A percentile compares a stretch with the other conserved stretches of the same genome.
These are phyloP conservation scores for Limnephilus rhombicus DNA, from an alignment of 2,888 invertebrate species.

Conservation along the genomic window DNA sequence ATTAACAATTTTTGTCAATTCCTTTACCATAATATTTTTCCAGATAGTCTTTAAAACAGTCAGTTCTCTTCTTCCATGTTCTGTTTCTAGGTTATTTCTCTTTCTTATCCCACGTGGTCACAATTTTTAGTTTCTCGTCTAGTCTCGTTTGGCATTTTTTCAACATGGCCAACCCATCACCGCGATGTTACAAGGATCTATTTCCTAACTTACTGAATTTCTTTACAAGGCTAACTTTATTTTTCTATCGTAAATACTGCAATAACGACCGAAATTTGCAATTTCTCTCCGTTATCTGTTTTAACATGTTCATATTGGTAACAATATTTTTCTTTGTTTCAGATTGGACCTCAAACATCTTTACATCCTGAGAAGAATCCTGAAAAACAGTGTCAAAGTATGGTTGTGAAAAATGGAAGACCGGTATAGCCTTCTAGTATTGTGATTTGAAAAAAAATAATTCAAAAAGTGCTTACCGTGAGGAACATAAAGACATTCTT, in stretches of 20 bases:
- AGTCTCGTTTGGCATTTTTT: not conserved
- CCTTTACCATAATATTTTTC: not conserved
- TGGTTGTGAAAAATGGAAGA: constrained; percentile 11
- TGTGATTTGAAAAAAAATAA: not conserved
- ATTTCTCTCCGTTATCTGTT: too few relatives aligned
- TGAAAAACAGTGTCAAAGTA: not conserved
- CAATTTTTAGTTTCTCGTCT: too few relatives aligned
- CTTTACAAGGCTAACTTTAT: not conserved
- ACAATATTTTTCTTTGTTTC: constrained; percentile 13
- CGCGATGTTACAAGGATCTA: too few relatives aligned
- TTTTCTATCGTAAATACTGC: not conserved
- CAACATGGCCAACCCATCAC: not conserved
- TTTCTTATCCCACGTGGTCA: too few relatives aligned
- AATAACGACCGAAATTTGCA: not conserved
- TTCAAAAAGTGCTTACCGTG: not conserved
- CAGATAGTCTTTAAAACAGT: not conserved
- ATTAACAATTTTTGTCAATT: not conserved
- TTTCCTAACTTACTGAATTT: not conserved
- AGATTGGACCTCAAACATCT: not conserved
- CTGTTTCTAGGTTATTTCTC: too few relatives aligned
- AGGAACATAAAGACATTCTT: not conserved
- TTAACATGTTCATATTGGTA: too few relatives aligned
- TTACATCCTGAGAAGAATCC: not conserved
- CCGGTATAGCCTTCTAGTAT: not conserved
- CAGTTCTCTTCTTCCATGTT: too few relatives aligned